Evolutionary conservation across 2,113 vertebrate genomes (phyloP), one percentile per base, ranked within the genome.

Genomic region (Vulpes lagopus): DNA sequence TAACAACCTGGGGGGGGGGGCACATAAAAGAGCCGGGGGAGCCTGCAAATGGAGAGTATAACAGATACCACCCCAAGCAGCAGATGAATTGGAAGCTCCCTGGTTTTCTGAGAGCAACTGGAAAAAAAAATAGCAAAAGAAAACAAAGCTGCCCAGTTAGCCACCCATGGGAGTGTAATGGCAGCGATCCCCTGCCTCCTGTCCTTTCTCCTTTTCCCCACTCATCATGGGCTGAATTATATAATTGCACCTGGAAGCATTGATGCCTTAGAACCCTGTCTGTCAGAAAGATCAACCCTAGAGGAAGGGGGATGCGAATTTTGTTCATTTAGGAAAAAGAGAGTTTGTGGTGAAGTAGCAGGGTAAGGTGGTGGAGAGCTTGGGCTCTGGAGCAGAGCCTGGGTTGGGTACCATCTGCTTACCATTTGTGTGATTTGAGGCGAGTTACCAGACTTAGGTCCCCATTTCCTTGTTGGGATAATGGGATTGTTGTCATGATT

Each of bases 1-100:
- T 93, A 98, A 97, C 95, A 96, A 91, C 90, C 97, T 43, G 10
- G 10, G 97, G 98, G 96, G 98, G 96, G 98, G 6, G 43, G 43
- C 43, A 98, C 96, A 96, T 98, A 93, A 98, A 98, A 98, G 96
- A 98, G 89, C 95, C 93, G 35, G 89, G 95, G 97, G 83, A 97
- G 91, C 17, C 90, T 98, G 91, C 94, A 94, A 98, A 96, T 25
- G 17, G 89, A 98, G 90, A 87, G 94, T 86, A 62, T 96, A 97
- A 91, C 91, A 92, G 97, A 90, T 55, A 90, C 92, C 89, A 96
- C 95, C 97, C 96, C 88, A 95, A 98, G 97, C 27, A 98, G 97
- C 96, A 91, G 95, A 49, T 62, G 49, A 74, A 92, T 94, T 23
- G 23, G 94, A 82, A 90, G 43, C 94, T 97, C 89, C 95, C 95